A percentile compares a stretch with the other conserved stretches of the same genome.
Evolutionary conservation across 2,113 vertebrate species (phyloP).

Genomic region (Ictalurus furcatus): DNA sequence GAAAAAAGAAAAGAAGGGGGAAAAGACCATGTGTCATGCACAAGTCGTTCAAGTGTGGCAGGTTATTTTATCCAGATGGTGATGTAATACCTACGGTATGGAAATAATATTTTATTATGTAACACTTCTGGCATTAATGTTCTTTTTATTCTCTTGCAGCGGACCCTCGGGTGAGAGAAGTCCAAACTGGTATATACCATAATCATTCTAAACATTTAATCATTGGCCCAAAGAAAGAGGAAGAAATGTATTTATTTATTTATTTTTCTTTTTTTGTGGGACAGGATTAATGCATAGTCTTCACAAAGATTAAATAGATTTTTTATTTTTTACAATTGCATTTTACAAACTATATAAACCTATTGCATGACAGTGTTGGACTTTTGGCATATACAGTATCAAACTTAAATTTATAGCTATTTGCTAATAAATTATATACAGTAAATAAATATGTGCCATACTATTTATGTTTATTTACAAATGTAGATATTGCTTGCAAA

Average conservation of each 20-base stretch:
- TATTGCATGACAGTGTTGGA: neutral
- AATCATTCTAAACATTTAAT: neutral
- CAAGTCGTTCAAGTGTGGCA: neutral
- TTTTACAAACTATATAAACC: neutral
- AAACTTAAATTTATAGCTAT: neutral
- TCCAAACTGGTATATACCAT: constrained; percentile 82
- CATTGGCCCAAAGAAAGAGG: neutral
- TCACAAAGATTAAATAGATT: neutral
- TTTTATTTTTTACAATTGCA: neutral
- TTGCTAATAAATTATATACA: neutral
- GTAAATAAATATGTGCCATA: neutral
- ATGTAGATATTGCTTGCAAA: neutral
- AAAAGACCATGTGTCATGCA: neutral
- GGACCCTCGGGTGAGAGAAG: constrained; percentile 91
- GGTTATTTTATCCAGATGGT: constrained; percentile 10
- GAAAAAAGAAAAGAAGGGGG: neutral
- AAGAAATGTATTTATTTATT: too few species aligned
- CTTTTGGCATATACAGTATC: neutral
- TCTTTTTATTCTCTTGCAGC: constrained; percentile 72
- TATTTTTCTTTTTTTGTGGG: neutral
- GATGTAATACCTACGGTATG: constrained; percentile 14
- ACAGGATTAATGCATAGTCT: neutral
- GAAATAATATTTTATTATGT: constrained; percentile 22
- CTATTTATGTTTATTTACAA: neutral
- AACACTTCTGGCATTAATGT: constrained; percentile 19